A percentile compares a stretch with the other conserved stretches of the same genome.
Evolutionary conservation across 2,888 invertebrate genomes (phyloP).

Genomic region (Meteorus cinctellus): DNA sequence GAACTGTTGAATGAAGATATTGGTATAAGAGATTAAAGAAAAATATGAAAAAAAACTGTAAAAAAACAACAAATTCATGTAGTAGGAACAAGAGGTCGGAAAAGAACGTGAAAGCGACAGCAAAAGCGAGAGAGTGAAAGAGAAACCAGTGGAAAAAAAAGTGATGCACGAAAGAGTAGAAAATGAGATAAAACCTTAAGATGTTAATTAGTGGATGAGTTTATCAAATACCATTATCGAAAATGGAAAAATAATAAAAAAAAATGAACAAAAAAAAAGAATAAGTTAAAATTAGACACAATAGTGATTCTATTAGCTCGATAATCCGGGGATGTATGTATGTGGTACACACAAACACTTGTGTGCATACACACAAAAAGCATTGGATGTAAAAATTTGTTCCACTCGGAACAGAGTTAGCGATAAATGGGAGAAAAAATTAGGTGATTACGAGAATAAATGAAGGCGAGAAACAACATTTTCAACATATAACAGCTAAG

Average conservation of each 20-base stretch:
- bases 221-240: constrained; percentile 56
- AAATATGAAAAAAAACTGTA: constrained; percentile 12
- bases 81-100: background rate
- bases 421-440: constrained; percentile 45
- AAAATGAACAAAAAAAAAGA: constrained; percentile 33
- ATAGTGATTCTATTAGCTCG: constrained; percentile 69
- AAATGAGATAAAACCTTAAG: constrained; percentile 52
- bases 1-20: constrained; percentile 48
- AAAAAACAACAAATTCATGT: background rate
- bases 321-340: constrained; percentile 50
- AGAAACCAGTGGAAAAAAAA: background rate
- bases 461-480: background rate
- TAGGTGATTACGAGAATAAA: constrained; percentile 30
- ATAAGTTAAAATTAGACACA: constrained; percentile 61
- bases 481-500: background rate
- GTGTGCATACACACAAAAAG: constrained; percentile 36
- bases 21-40: constrained; percentile 50
- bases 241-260: constrained; percentile 35
- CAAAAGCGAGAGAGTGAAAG: background rate
- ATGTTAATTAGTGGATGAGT: constrained; percentile 67
- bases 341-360: background rate
- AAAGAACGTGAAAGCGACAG: constrained; percentile 24
- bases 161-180: constrained; percentile 42
- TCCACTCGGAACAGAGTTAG: constrained; percentile 54
- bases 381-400: constrained; percentile 62